These are phyloP conservation scores for Troglohyphantes excavatus DNA, from an alignment of 2,888 invertebrate genomes.

Conservation along the genomic window DNA sequence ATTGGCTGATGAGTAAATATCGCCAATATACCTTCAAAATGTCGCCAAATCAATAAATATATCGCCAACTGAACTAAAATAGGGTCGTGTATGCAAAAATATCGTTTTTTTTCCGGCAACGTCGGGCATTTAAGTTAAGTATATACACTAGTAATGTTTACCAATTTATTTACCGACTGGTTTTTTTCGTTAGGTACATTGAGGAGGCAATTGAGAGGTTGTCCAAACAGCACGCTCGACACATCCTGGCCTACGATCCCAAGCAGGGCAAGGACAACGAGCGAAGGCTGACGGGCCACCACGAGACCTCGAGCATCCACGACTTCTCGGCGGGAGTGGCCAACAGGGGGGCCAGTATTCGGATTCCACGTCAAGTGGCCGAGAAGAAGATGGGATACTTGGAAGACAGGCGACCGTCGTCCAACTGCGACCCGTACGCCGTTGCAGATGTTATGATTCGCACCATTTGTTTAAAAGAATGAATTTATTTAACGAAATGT, in stretches of 20 bases:
- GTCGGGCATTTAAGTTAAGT: too few relatives aligned
- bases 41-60: too few relatives aligned
- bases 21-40: too few relatives aligned
- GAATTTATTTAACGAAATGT: slow-evolving; percentile 11
- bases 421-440: slow-evolving; percentile 95
- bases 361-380: slow-evolving; percentile 93
- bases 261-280: slow-evolving; percentile 98
- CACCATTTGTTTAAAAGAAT: slow-evolving; percentile 91
- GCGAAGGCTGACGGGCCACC: slow-evolving; percentile 94
- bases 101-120: too few relatives aligned
- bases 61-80: too few relatives aligned
- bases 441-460: slow-evolving; percentile 92
- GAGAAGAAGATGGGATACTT: slow-evolving; percentile 97
- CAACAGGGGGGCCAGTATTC: slow-evolving; percentile 95
- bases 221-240: slow-evolving; percentile 93
- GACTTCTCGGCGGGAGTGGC: slow-evolving; percentile 97
- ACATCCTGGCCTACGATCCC: slow-evolving; percentile 98
- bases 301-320: slow-evolving; percentile 98
- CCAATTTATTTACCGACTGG: too few relatives aligned
- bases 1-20: too few relatives aligned
- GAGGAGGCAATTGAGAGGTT: slow-evolving; percentile 97
- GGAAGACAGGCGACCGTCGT: slow-evolving; percentile 96
- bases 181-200: slow-evolving; percentile 87
- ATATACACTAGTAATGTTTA: too few relatives aligned
- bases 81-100: too few relatives aligned